Evolutionary conservation across 2,888 invertebrate genomes (phyloP).

Genomic region (Cotesia congregata): DNA sequence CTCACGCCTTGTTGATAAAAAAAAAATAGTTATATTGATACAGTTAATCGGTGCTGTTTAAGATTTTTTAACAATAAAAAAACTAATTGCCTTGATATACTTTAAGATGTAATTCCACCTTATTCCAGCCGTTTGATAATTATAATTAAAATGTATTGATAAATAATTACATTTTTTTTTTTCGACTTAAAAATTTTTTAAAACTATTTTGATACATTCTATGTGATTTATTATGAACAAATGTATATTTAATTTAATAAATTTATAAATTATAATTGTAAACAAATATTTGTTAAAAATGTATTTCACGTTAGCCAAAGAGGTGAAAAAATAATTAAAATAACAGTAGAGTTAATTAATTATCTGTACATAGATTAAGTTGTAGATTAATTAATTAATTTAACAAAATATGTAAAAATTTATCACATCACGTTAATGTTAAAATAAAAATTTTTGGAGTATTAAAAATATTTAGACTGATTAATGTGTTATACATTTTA

Average conservation of each 20-base stretch:
- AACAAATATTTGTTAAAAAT: background rate
- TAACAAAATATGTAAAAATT: background rate
- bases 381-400: background rate
- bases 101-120: constrained; percentile 31
- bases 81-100: constrained; percentile 6
- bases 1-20: constrained; percentile 20
- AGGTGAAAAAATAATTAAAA: background rate
- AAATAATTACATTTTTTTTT: background rate
- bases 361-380: background rate
- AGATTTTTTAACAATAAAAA: constrained; percentile 15
- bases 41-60: constrained; percentile 32
- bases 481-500: background rate
- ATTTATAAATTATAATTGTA: background rate
- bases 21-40: background rate
- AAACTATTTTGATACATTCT: constrained; percentile 6
- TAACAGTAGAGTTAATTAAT: background rate
- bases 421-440: constrained; percentile 1
- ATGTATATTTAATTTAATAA: background rate
- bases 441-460: background rate
- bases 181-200: background rate
- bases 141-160: background rate
- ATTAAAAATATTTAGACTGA: background rate
- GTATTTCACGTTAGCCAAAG: background rate
- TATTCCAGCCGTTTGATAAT: constrained; percentile 22
- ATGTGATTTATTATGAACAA: background rate